Conservation (phyloP, 2,113 vertebrate species). For the Emydocephalus ijimae region DNA sequence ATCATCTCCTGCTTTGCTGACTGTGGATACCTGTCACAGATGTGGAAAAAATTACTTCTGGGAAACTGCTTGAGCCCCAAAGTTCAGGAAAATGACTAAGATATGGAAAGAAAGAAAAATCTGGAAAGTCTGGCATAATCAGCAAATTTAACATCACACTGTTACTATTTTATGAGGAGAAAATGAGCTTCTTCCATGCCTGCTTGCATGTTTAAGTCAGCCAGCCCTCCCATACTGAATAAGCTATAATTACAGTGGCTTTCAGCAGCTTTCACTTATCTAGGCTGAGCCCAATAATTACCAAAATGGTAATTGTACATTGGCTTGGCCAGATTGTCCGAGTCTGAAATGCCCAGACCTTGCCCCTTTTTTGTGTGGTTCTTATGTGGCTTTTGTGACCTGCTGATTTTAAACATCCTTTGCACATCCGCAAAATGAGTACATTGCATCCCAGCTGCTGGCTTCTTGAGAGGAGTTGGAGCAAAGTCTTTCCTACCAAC, state of each 20-base stretch:
- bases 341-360: background rate
- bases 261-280: constrained; percentile 14
- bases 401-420: background rate
- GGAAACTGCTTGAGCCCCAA: background rate
- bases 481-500: background rate
- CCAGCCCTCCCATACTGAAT: background rate
- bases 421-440: background rate
- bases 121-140: constrained; percentile 3
- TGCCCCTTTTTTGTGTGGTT: background rate
- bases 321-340: background rate
- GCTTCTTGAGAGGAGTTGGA: background rate
- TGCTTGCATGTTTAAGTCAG: background rate
- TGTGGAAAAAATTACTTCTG: background rate
- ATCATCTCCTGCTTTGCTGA: too few species aligned
- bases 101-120: background rate
- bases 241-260: constrained; percentile 2
- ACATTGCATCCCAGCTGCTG: background rate
- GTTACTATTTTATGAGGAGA: background rate
- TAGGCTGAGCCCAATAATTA: background rate
- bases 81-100: background rate
- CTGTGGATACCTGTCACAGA: background rate
- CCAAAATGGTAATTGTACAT: background rate
- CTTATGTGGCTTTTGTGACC: background rate
- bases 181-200: background rate
- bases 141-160: background rate